Evolutionary conservation across 1,140 invertebrate species (phyloP), one percentile per base, ranked within the genome.

Genomic region (Pogonomyrmex barbatus): DNA sequence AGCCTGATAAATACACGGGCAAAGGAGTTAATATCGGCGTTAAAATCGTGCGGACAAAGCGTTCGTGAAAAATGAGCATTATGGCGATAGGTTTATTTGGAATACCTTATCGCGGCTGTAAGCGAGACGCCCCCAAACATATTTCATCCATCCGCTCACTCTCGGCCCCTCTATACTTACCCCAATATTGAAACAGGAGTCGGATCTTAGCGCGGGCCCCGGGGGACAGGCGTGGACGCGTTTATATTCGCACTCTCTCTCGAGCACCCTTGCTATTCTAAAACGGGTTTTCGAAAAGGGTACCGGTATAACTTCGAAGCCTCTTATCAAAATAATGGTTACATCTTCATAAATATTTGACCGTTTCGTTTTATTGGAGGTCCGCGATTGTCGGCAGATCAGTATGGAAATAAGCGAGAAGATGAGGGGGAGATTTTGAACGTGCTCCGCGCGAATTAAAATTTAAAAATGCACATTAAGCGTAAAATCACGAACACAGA

Each of bases 331-430:
- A 95, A 95, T 95, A 95, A 94, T 92, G 93, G 91, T 94, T 95
- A 95, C 94, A 94, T 95, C 94, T 95, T 95, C 93, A 95, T 95
- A 94, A 95, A 95, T 95, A 95, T 94, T 95, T 94, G 93, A 83
- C 67, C 90, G 88, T 47, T 47, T 45, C 70, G 84, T 93, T 92
- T 92, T 91, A 92, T 84, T 88, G 71, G 62, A 84, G 75, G 56
- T 17, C 50, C 68, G 85, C 79, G 92, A 94, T 91, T 93, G 86
- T 90, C 94, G 93, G 94, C 92, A 94, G 94, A 94, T 95, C 93
- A 87, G 87, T 92, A 94, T 93, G 93, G 91, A 94, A 94, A 94
- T 93, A 85, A 92, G 91, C 76, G 76, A 56, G 83, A 60, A 17
- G 54, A 42, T 54, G 50, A 42, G 75, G 36, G 81, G 68, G 47